Conservation (phyloP, 2,888 invertebrate genomes). For the Margaritifera margaritifera region DNA sequence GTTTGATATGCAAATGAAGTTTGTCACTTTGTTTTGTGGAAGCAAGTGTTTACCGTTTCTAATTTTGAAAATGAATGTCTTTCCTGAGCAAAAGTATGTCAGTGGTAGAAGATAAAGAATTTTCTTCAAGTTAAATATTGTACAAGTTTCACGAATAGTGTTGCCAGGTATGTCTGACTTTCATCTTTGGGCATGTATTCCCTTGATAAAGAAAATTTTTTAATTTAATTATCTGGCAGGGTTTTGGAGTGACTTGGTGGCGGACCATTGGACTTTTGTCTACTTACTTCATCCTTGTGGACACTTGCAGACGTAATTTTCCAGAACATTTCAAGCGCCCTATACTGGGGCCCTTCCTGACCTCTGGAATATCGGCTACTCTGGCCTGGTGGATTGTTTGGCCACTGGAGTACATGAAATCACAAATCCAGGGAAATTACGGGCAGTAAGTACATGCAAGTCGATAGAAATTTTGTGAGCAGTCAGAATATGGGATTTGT, state of each 20-base stretch:
- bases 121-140: too few relatives aligned
- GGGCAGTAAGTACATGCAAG: slow-evolving; percentile 51
- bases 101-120: too few relatives aligned
- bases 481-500: too few relatives aligned
- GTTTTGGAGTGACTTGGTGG: slow-evolving; percentile 68
- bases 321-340: slow-evolving; percentile 65
- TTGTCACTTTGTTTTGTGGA: too few relatives aligned
- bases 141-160: too few relatives aligned
- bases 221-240: slow-evolving; percentile 51
- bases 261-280: slow-evolving; percentile 68
- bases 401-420: slow-evolving; percentile 72
- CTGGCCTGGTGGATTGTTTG: slow-evolving; percentile 71
- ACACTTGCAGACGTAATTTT: slow-evolving; percentile 66
- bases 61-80: too few relatives aligned
- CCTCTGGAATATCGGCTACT: slow-evolving; percentile 68
- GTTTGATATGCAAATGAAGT: too few relatives aligned
- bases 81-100: too few relatives aligned
- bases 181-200: not conserved
- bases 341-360: slow-evolving; percentile 68
- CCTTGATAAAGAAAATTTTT: not conserved
- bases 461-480: too few relatives aligned
- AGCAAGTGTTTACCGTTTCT: too few relatives aligned
- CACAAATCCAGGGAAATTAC: slow-evolving; percentile 69
- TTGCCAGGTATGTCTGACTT: not conserved
- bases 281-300: slow-evolving; percentile 68